Percentiles rank a stretch among this genome's conserved stretches.
Conservation (phyloP, 1,140 invertebrate species). For the Globodera rostochiensis region DNA sequence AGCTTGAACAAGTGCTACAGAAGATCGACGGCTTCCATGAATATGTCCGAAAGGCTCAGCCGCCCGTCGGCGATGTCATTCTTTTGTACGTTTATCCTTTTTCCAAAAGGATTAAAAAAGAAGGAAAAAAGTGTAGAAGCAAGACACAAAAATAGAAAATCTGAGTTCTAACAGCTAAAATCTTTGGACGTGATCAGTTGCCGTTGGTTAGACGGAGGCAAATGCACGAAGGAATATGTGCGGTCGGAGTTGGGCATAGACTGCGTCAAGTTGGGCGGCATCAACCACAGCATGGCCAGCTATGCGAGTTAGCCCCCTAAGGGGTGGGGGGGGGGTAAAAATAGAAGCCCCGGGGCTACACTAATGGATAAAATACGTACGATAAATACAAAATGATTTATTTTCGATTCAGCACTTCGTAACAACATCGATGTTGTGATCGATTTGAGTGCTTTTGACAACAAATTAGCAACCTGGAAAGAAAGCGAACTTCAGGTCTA, state of each 20-base stretch:
- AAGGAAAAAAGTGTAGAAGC: too few relatives aligned
- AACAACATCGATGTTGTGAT: conserved; percentile 23
- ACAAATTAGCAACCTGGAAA: conserved; percentile 25
- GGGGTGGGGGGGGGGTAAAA: too few relatives aligned
- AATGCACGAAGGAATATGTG: conserved; percentile 16
- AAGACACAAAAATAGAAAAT: too few relatives aligned
- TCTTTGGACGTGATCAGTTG: conserved; percentile 1
- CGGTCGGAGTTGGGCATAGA: conserved; percentile 19
- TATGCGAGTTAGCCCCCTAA: conserved; percentile 12
- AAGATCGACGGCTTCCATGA: conserved; percentile 12
- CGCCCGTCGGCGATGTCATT: conserved; percentile 15
- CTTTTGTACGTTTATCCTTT: conserved; percentile 10
- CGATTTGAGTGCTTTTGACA: conserved; percentile 24
- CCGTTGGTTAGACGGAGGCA: conserved; percentile 23
- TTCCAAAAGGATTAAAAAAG: too few relatives aligned
- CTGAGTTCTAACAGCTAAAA: too few relatives aligned
- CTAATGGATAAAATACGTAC: too few relatives aligned
- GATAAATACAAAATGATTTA: neutral
- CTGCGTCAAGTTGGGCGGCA: conserved; percentile 17
- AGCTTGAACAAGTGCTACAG: conserved; percentile 1
- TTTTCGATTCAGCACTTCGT: conserved; percentile 18
- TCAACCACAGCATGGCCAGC: conserved; percentile 7
- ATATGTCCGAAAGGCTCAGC: conserved; percentile 7
- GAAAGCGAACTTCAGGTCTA: conserved; percentile 15
- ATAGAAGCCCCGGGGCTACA: too few relatives aligned